phyloP scores from a whole-genome alignment of 92 coral and sea anemone genomes.

The Anthopleura xanthogrammica region DNA sequence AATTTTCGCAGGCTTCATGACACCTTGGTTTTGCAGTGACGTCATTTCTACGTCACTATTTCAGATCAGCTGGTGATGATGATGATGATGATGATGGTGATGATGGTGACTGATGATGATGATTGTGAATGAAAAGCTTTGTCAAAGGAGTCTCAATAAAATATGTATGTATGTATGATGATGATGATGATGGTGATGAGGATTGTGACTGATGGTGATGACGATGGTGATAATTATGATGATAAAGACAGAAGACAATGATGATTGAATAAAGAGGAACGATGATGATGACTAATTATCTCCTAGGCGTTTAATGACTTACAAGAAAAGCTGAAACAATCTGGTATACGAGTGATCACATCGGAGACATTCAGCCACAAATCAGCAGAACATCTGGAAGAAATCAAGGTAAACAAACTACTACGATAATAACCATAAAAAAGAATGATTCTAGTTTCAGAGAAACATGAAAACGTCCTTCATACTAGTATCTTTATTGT shows the following conservation, averaged over 20 bases:
- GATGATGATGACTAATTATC: background rate
- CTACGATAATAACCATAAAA: background rate
- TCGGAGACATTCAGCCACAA: constrained; percentile 57
- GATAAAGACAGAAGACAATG: background rate
- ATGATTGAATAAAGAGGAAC: background rate
- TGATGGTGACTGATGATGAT: too few species aligned
- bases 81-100: too few species aligned
- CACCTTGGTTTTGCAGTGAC: too few species aligned
- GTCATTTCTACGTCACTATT: too few species aligned
- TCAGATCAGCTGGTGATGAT: too few species aligned
- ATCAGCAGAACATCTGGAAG: constrained; percentile 36
- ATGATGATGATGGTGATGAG: background rate
- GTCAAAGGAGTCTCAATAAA: too few species aligned
- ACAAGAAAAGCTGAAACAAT: constrained; percentile 28
- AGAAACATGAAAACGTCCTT: too few species aligned
- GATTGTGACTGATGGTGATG: background rate
- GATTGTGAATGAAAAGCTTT: too few species aligned
- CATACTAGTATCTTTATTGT: background rate
- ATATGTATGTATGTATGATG: too few species aligned
- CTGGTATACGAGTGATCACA: constrained; percentile 33
- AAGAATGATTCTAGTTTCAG: too few species aligned
- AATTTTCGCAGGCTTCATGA: too few species aligned
- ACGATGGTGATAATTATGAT: background rate
- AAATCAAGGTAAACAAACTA: constrained; percentile 33
- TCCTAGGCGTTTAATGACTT: constrained; percentile 42